These are phyloP conservation scores for Stomatorhinus walkeri DNA, from an alignment of 2,797 vertebrate species.

Conservation along the genomic window DNA sequence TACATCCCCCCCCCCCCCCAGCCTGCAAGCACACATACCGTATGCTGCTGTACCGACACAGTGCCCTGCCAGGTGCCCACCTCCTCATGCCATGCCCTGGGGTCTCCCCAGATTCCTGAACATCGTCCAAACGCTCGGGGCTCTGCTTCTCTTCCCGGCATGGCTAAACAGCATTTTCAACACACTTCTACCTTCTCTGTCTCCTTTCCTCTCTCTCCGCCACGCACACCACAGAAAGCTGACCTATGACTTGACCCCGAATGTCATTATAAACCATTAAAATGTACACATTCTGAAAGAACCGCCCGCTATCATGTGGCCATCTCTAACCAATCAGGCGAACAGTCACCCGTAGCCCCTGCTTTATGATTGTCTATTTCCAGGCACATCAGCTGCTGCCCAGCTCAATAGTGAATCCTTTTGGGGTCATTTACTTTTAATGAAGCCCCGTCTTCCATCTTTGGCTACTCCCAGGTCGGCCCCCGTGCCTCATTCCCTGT, in stretches of 20 bases:
- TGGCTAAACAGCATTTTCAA: neutral
- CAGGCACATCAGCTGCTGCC: neutral
- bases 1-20: too few species aligned
- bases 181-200: too few species aligned
- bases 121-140: neutral
- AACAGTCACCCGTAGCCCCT: neutral
- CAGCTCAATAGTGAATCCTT: neutral
- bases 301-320: neutral
- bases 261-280: slow-evolving; percentile 48
- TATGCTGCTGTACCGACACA: neutral
- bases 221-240: slow-evolving; percentile 35
- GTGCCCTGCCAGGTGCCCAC: slow-evolving; percentile 33
- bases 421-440: slow-evolving; percentile 12
- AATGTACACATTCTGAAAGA: neutral
- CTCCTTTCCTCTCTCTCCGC: slow-evolving; percentile 12
- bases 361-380: neutral
- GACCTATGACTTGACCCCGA: slow-evolving; percentile 48
- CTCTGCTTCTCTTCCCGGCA: neutral
- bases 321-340: neutral
- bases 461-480: neutral
- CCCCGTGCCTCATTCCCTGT: neutral
- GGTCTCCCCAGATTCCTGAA: slow-evolving; percentile 20
- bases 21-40: neutral
- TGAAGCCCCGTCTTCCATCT: neutral
- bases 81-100: slow-evolving; percentile 32